Evolutionary conservation across 2,797 vertebrate genomes (phyloP).

Genomic region (Todus mexicanus): DNA sequence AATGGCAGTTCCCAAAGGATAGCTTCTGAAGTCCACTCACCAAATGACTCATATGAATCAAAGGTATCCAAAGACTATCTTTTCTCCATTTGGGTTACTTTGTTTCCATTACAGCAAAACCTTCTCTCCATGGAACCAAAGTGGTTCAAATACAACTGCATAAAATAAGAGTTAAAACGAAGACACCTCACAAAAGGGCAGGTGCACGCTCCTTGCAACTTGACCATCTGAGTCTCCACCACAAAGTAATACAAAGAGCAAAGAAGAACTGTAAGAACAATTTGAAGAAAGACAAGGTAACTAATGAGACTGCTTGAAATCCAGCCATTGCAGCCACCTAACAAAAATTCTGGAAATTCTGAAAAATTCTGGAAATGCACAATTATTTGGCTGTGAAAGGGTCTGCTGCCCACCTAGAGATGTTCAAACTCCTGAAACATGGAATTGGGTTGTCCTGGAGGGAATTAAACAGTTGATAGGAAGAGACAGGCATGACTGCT

Average conservation of each 20-base stretch:
- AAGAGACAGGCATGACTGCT: not conserved
- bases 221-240: not conserved
- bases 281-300: not conserved
- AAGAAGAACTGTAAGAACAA: not conserved
- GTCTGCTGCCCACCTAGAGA: not conserved
- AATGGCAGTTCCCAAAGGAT: not conserved
- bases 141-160: not conserved
- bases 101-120: not conserved
- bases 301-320: not conserved
- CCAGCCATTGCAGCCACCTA: not conserved
- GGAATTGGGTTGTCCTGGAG: not conserved
- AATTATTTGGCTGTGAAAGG: not conserved
- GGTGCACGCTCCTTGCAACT: not conserved
- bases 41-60: not conserved
- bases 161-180: not conserved
- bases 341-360: not conserved
- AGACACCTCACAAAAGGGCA: not conserved
- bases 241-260: not conserved
- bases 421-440: not conserved
- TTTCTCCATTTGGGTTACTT: not conserved
- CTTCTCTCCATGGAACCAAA: not conserved
- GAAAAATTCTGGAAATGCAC: not conserved
- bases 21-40: not conserved
- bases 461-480: not conserved
- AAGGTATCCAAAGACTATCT: not conserved